Percentiles rank a stretch among this genome's conserved stretches.
These are phyloP conservation scores for Gallinago nigripennis DNA, from an alignment of 2,797 vertebrate genomes.

Conservation along the genomic window DNA sequence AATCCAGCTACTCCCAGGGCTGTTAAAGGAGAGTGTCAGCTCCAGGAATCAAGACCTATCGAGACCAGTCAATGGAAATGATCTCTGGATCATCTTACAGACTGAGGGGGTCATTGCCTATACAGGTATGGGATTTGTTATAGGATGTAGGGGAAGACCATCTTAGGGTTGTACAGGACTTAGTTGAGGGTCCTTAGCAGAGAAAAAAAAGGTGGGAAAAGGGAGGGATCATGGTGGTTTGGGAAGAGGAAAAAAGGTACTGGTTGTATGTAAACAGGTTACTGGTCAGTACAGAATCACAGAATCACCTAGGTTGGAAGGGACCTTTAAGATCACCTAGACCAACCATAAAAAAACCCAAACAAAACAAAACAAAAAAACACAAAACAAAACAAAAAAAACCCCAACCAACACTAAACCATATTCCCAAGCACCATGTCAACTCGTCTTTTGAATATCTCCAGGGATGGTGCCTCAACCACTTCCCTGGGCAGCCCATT, in stretches of 20 bases:
- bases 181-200: background rate
- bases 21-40: background rate
- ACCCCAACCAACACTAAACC: no score
- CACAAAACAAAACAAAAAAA: no score
- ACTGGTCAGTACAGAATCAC: background rate
- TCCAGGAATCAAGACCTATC: accelerated
- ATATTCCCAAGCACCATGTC: no score
- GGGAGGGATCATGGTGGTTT: background rate
- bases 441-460: no score
- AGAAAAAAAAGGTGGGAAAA: background rate
- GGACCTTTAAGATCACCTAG: no score
- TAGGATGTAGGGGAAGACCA: background rate
- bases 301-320: no score
- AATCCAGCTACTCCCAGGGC: background rate
- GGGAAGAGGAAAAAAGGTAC: background rate
- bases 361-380: no score
- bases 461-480: no score
- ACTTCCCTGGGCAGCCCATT: no score
- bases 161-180: background rate
- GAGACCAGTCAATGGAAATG: background rate
- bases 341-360: no score
- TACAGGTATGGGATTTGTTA: background rate
- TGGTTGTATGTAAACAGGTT: background rate
- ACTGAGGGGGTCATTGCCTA: background rate
- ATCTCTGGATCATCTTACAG: background rate